These are phyloP conservation scores for Tupaia chinensis DNA, from an alignment of 2,113 vertebrate genomes.

Conservation along the genomic window DNA sequence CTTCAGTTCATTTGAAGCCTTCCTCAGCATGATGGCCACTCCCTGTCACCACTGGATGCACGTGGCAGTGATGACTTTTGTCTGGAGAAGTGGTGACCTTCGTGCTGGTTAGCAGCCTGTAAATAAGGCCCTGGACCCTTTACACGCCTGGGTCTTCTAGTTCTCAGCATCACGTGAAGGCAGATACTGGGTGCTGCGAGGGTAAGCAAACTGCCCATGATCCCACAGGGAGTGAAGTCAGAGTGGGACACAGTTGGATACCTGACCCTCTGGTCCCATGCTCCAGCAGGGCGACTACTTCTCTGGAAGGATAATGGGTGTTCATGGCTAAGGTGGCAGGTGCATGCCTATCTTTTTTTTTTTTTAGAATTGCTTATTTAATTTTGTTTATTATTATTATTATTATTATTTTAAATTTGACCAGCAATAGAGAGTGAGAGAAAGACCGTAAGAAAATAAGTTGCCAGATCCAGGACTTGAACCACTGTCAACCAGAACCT, in stretches of 20 bases:
- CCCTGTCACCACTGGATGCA: accelerated
- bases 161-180: background rate
- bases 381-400: too few relatives aligned
- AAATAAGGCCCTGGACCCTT: accelerated
- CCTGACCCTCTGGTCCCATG: accelerated
- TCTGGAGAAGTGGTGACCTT: background rate
- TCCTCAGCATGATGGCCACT: too few relatives aligned
- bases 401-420: too few relatives aligned
- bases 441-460: too few relatives aligned
- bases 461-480: too few relatives aligned
- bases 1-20: background rate
- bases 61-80: accelerated
- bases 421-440: too few relatives aligned
- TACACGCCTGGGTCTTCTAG: background rate
- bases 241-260: accelerated
- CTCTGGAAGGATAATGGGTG: accelerated
- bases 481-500: too few relatives aligned
- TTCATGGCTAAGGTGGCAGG: accelerated
- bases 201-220: accelerated
- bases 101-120: accelerated
- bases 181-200: accelerated
- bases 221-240: accelerated
- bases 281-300: accelerated
- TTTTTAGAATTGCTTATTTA: too few relatives aligned
- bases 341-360: too few relatives aligned